Percentiles rank a stretch among this genome's conserved stretches.
Conservation (phyloP, 2,888 invertebrate genomes). For the Polymixis lichenea region DNA sequence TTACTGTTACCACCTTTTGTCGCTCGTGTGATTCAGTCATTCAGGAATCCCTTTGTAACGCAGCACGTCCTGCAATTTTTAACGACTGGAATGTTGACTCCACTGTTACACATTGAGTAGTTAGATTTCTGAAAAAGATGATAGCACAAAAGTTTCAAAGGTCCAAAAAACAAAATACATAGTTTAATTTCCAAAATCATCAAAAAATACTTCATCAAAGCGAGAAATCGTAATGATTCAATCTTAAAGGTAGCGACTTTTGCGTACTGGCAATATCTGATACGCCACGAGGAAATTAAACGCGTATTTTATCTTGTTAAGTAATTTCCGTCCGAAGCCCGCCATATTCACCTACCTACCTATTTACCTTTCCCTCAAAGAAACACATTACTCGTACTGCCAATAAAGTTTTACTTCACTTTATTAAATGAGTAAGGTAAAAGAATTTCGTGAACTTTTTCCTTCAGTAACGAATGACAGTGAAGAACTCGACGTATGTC, state of each 20-base stretch:
- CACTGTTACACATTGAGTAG: background rate
- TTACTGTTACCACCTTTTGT: constrained; percentile 13
- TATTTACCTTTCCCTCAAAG: constrained; percentile 26
- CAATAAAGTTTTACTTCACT: constrained; percentile 26
- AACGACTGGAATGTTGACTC: background rate
- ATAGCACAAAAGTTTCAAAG: background rate
- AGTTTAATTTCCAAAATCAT: too few species aligned
- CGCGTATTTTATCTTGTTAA: constrained; percentile 33
- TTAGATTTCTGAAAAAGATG: background rate
- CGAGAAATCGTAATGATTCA: background rate
- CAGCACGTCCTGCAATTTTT: constrained; percentile 27
- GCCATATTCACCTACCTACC: constrained; percentile 4
- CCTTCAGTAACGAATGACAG: constrained; percentile 41
- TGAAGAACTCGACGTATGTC: constrained; percentile 36
- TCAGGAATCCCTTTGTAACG: constrained; percentile 42
- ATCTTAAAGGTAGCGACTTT: background rate
- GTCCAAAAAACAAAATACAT: too few species aligned
- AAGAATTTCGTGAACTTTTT: constrained; percentile 38
- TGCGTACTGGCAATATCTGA: constrained; percentile 19
- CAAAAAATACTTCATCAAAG: background rate
- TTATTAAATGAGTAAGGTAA: constrained; percentile 34
- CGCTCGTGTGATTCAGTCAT: constrained; percentile 46
- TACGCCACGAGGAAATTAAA: constrained; percentile 45
- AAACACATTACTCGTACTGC: constrained; percentile 36
- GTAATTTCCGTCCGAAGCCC: constrained; percentile 34